A percentile compares a stretch with the other conserved stretches of the same genome.
Evolutionary conservation across 2,113 vertebrate species (phyloP).

Genomic region (Xenopus tropicalis): UCB_Xtro_10.0 CM004443.2:85398001-85398500

Average conservation of each 20-base stretch:
- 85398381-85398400: constrained; percentile 89
- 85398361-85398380: constrained; percentile 72
- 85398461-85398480: neutral
- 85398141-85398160: constrained; percentile 66
- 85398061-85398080: constrained; percentile 80
- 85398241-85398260: constrained; percentile 63
- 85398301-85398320: constrained; percentile 76
- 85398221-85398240: constrained; percentile 62
- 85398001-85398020: too few relatives aligned
- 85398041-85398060: constrained; percentile 24
- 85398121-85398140: constrained; percentile 70
- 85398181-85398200: constrained; percentile 59
- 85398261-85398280: constrained; percentile 69
- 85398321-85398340: constrained; percentile 69
- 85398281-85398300: constrained; percentile 91
- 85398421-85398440: neutral
- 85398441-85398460: neutral
- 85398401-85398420: constrained; percentile 55
- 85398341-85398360: constrained; percentile 92
- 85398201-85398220: constrained; percentile 56
- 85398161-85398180: constrained; percentile 63
- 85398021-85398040: neutral
- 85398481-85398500: too few relatives aligned
- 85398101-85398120: constrained; percentile 79
- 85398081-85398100: constrained; percentile 77